A percentile compares a stretch with the other conserved stretches of the same genome.
These are phyloP conservation scores for Muschampia plurimacula DNA, from an alignment of 2,888 invertebrate genomes.

Conservation along the genomic window DNA sequence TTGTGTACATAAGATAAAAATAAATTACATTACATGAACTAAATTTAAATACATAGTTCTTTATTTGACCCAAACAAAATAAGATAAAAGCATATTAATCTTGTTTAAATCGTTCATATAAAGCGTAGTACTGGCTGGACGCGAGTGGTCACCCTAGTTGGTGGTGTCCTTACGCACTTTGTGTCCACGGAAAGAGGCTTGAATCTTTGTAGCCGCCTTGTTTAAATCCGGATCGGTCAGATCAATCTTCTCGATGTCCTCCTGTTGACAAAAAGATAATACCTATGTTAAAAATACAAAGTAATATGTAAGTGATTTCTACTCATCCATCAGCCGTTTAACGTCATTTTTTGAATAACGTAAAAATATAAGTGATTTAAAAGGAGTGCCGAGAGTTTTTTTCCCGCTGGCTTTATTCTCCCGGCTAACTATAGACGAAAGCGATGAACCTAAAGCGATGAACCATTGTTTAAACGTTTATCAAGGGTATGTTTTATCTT, in stretches of 20 bases:
- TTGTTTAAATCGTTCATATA: slow-evolving; percentile 53
- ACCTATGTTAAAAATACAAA: too few species aligned
- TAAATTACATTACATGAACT: neutral
- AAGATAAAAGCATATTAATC: neutral
- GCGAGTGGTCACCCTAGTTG: slow-evolving; percentile 66
- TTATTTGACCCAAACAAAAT: neutral
- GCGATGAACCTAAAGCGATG: too few species aligned
- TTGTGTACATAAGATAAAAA: neutral
- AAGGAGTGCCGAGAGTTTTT: too few species aligned
- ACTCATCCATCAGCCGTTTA: too few species aligned
- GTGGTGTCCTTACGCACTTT: slow-evolving; percentile 92
- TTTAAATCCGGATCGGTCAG: slow-evolving; percentile 94
- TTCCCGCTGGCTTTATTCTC: too few species aligned
- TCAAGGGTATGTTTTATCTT: too few species aligned
- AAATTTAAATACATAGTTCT: neutral
- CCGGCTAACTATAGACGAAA: too few species aligned
- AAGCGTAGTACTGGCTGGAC: slow-evolving; percentile 57
- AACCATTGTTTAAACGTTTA: too few species aligned
- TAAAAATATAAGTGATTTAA: too few species aligned
- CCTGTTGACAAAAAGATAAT: slow-evolving; percentile 63
- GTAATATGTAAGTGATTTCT: too few species aligned
- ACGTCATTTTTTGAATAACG: too few species aligned
- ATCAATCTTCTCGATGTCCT: slow-evolving; percentile 94
- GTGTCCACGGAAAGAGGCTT: slow-evolving; percentile 96
- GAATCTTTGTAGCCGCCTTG: slow-evolving; percentile 96